Evolutionary conservation across 23 tunicate species (phyloP).

Genomic region (Trididemnum clinides): DNA sequence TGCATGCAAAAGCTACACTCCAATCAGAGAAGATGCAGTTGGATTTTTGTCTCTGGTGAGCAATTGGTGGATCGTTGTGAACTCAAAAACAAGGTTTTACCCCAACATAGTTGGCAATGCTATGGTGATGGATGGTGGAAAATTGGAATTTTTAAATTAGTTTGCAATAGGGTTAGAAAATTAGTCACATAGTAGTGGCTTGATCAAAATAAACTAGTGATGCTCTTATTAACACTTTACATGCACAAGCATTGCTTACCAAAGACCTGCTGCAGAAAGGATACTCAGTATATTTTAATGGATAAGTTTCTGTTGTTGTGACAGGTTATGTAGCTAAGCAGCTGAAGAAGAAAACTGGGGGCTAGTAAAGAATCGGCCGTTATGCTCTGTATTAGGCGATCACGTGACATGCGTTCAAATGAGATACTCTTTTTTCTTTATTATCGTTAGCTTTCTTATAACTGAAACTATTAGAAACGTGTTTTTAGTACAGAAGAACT

Average conservation of each 20-base stretch:
- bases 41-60: conserved; percentile 1
- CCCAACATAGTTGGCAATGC: conserved; percentile 17
- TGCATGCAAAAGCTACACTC: conserved; percentile 24
- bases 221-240: conserved; percentile 9
- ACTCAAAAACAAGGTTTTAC: not conserved
- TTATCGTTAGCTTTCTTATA: too few species aligned
- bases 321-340: too few species aligned
- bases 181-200: not conserved
- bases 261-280: not conserved
- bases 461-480: too few species aligned
- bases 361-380: too few species aligned
- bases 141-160: conserved; percentile 5
- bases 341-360: too few species aligned
- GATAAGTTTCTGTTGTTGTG: too few species aligned
- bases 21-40: conserved; percentile 6
- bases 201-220: not conserved
- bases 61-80: conserved; percentile 25
- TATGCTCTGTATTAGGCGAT: too few species aligned
- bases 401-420: too few species aligned
- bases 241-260: conserved; percentile 1
- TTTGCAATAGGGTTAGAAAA: not conserved
- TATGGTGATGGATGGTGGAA: conserved; percentile 6
- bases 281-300: too few species aligned
- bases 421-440: too few species aligned
- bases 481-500: too few species aligned